phyloP scores from a whole-genome alignment of 2,113 vertebrate genomes.

The Eurystomus gularis region DNA sequence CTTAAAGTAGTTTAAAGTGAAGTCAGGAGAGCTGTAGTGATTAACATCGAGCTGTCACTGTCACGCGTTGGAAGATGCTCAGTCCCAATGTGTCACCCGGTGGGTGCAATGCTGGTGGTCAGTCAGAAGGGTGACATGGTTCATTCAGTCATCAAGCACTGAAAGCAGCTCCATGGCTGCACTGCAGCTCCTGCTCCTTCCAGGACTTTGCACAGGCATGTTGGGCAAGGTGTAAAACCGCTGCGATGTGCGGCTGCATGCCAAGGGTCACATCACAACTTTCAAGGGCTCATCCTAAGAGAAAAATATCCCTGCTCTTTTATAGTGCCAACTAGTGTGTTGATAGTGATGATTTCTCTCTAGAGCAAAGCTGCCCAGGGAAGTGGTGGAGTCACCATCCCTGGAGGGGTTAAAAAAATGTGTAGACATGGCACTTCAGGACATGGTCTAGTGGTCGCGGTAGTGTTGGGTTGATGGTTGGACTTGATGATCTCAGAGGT shows the following conservation, averaged over 20 bases:
- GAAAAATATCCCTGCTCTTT: neutral
- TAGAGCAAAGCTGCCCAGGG: neutral
- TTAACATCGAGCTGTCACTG: rapidly evolving
- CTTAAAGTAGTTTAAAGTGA: neutral
- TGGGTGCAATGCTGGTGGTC: rapidly evolving
- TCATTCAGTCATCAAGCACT: rapidly evolving
- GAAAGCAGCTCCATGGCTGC: rapidly evolving
- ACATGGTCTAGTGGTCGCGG: no score
- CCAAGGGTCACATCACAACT: rapidly evolving
- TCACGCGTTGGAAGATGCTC: neutral
- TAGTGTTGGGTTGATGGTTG: no score
- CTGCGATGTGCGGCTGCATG: rapidly evolving
- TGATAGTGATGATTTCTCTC: neutral
- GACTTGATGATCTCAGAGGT: no score
- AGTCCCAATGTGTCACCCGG: neutral
- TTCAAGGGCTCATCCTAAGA: neutral
- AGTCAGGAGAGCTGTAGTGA: rapidly evolving
- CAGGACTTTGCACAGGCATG: rapidly evolving
- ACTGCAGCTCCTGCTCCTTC: neutral
- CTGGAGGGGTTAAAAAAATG: no score
- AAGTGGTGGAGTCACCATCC: no score
- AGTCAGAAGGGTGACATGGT: neutral
- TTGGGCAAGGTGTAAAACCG: neutral
- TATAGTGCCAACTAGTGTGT: neutral
- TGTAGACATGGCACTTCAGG: no score